These are phyloP conservation scores for Drosophila recens DNA, from an alignment of 2,888 invertebrate species.

Conservation along the genomic window DNA sequence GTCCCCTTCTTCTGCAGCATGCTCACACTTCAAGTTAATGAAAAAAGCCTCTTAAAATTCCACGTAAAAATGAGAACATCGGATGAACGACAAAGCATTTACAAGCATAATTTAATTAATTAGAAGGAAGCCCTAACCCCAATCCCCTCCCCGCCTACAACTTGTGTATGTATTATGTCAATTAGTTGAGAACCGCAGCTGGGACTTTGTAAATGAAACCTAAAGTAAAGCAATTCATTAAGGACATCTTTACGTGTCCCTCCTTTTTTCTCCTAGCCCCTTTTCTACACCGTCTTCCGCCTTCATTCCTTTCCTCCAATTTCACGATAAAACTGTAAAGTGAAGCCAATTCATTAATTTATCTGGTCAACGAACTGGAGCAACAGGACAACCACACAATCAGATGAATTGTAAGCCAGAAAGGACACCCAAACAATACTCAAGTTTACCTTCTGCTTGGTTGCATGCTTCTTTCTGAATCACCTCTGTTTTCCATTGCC, in stretches of 20 bases:
- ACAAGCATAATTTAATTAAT: slow-evolving; percentile 63
- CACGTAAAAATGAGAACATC: slow-evolving; percentile 27
- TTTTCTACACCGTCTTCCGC: neutral
- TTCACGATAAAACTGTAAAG: slow-evolving; percentile 56
- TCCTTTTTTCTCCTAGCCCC: neutral
- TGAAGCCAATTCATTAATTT: slow-evolving; percentile 59
- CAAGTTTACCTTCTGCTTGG: slow-evolving; percentile 8
- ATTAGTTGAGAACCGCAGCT: slow-evolving; percentile 51
- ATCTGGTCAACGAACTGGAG: slow-evolving; percentile 41
- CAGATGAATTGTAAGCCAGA: slow-evolving; percentile 28
- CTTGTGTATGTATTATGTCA: slow-evolving; percentile 39
- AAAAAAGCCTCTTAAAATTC: slow-evolving; percentile 52
- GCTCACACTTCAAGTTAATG: slow-evolving; percentile 37
- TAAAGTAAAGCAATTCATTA: slow-evolving; percentile 27
- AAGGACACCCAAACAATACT: slow-evolving; percentile 9
- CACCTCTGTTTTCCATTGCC: slow-evolving; percentile 26
- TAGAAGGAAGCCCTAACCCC: slow-evolving; percentile 29
- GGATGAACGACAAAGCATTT: slow-evolving; percentile 30
- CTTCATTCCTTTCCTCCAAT: too few species aligned
- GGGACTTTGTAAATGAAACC: slow-evolving; percentile 31
- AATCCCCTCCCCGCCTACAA: neutral
- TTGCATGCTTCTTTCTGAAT: slow-evolving; percentile 3
- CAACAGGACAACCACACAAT: slow-evolving; percentile 53
- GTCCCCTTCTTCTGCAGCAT: neutral
- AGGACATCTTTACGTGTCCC: slow-evolving; percentile 28